phyloP scores from a whole-genome alignment of 2,888 invertebrate species.

The Catotricha subobsoleta region DNA sequence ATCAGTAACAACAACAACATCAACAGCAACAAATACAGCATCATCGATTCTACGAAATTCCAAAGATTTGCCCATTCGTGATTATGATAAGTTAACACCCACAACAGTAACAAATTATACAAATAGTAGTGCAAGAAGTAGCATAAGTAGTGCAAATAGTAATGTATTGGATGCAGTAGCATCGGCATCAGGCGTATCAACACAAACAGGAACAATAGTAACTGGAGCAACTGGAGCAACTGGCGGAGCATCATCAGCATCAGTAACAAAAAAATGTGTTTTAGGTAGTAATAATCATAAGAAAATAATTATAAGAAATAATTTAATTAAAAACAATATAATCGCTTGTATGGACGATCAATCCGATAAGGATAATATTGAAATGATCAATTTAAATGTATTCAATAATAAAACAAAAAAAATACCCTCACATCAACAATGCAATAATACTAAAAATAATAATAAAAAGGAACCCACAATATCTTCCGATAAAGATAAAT shows the following conservation, averaged over 20 bases:
- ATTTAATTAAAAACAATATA: neutral
- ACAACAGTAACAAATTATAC: neutral
- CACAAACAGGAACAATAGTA: neutral
- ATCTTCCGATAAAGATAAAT: neutral
- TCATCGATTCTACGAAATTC: neutral
- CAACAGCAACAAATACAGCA: neutral
- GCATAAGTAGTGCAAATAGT: no score
- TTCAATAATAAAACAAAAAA: no score
- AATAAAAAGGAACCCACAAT: no score
- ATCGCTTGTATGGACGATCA: no score
- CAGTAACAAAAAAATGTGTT: neutral
- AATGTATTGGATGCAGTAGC: neutral
- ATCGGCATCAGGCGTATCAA: neutral
- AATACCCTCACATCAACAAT: no score
- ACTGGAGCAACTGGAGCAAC: neutral
- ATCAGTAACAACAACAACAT: neutral
- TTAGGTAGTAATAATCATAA: neutral
- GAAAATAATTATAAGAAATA: no score
- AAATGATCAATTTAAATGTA: no score
- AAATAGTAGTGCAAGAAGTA: neutral
- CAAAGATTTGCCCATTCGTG: constrained; percentile 1
- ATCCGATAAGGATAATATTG: neutral
- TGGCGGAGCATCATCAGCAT: neutral
- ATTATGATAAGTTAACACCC: neutral
- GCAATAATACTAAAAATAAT: no score